Evolutionary conservation across 2,888 invertebrate species (phyloP).

Genomic region (Steromphala cineraria): DNA sequence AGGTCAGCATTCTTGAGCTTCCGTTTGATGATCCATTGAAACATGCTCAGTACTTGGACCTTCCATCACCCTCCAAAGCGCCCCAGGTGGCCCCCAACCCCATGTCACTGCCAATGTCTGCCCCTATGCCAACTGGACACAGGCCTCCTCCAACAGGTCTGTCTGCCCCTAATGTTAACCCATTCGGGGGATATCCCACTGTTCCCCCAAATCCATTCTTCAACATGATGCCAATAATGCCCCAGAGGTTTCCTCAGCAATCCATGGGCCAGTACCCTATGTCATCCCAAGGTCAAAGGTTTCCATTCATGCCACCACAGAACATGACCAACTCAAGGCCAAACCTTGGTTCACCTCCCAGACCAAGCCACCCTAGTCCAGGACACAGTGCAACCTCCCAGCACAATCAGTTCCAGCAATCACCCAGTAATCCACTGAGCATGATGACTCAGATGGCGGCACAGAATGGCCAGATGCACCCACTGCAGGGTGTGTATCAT

Average conservation of each 20-base stretch:
- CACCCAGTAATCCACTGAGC: background rate
- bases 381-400: background rate
- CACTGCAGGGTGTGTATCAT: background rate
- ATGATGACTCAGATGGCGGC: conserved; percentile 16
- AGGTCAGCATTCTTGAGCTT: conserved; percentile 62
- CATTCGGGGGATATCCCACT: conserved; percentile 25
- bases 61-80: conserved; percentile 29
- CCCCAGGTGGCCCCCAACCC: background rate
- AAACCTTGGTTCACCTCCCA: background rate
- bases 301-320: conserved; percentile 30
- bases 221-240: conserved; percentile 35
- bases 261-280: background rate
- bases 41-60: conserved; percentile 69
- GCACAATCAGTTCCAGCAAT: background rate
- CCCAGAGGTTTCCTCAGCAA: conserved; percentile 11
- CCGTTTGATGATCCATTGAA: conserved; percentile 69
- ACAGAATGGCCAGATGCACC: conserved; percentile 9
- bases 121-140: conserved; percentile 18
- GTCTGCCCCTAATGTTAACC: conserved; percentile 25
- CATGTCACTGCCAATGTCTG: background rate
- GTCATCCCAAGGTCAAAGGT: conserved; percentile 6
- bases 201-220: conserved; percentile 28
- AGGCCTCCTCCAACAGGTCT: background rate
- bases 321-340: conserved; percentile 8
- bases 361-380: conserved; percentile 10